Evolutionary conservation across 2,888 invertebrate species (phyloP).

Genomic region (Dynastes hyllus): DNA sequence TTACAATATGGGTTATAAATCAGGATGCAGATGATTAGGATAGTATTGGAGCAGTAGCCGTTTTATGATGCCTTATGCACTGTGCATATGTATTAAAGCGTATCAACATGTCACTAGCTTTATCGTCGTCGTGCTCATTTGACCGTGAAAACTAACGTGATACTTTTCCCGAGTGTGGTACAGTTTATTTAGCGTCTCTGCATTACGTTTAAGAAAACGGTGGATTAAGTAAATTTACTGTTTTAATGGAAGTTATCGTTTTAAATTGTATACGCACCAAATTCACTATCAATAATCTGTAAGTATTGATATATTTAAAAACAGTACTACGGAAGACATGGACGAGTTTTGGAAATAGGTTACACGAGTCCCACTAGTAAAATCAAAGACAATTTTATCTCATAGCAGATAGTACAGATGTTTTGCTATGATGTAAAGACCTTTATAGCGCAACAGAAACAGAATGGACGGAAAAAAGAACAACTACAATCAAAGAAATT

Average conservation of each 20-base stretch:
- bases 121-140: background rate
- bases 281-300: background rate
- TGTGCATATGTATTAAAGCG: too few relatives aligned
- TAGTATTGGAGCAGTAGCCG: background rate
- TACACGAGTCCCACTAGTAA: too few relatives aligned
- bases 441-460: too few relatives aligned
- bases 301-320: too few relatives aligned
- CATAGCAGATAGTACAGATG: too few relatives aligned
- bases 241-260: conserved; percentile 1
- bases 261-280: background rate
- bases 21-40: conserved; percentile 27
- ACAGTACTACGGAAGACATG: too few relatives aligned
- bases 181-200: conserved; percentile 9
- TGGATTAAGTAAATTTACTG: conserved; percentile 14
- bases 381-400: too few relatives aligned
- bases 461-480: too few relatives aligned
- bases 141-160: background rate
- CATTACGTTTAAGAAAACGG: conserved; percentile 8
- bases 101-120: too few relatives aligned
- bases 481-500: too few relatives aligned
- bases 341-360: too few relatives aligned
- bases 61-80: background rate
- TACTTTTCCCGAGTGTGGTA: conserved; percentile 4
- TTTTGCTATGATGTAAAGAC: too few relatives aligned
- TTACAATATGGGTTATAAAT: conserved; percentile 43